Conservation (phyloP, 1,140 invertebrate species). For the Hyles vespertilio region DNA sequence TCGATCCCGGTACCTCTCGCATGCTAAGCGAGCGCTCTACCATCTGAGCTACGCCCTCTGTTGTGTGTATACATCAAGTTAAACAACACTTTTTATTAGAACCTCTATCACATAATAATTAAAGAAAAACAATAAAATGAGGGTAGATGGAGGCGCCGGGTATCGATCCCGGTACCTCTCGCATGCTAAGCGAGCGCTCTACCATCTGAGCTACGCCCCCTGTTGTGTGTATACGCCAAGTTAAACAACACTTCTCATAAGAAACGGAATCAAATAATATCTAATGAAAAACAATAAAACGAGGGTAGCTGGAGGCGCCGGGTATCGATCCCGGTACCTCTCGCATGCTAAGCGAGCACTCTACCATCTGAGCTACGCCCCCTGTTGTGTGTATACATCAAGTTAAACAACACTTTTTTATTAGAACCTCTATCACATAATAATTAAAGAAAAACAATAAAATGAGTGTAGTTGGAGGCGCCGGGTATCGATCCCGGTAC, state of each 20-base stretch:
- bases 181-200: conserved; percentile 31
- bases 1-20: conserved; percentile 26
- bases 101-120: no score
- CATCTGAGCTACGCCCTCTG: conserved; percentile 27
- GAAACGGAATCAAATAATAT: neutral
- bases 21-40: conserved; percentile 32
- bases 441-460: neutral
- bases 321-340: conserved; percentile 27
- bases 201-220: conserved; percentile 30
- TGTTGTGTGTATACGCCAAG: neutral
- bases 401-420: no score
- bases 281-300: neutral
- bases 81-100: no score
- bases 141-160: conserved; percentile 22
- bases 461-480: conserved; percentile 17
- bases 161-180: conserved; percentile 26
- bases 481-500: conserved; percentile 27
- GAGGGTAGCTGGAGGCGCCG: conserved; percentile 18
- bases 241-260: neutral
- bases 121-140: neutral
- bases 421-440: no score
- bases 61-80: no score
- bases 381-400: no score
- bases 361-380: conserved; percentile 30
- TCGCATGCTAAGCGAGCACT: conserved; percentile 29